phyloP scores from a whole-genome alignment of 1,140 invertebrate genomes.

The Frieseomelitta varia region DNA sequence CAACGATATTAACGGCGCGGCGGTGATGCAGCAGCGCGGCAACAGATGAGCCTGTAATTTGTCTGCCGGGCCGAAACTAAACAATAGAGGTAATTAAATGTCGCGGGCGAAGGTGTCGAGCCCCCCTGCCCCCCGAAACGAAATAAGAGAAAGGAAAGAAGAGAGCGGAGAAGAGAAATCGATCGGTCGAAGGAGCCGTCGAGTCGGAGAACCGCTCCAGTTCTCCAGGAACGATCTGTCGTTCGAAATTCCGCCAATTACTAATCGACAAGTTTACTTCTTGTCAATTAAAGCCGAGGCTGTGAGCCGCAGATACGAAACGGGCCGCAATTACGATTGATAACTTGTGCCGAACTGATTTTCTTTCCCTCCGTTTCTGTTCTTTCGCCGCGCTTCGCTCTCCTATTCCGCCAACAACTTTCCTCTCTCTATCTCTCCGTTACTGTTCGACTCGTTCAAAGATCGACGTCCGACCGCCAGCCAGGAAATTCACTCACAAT shows the following conservation, averaged over 20 bases:
- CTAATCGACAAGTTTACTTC: conserved; percentile 77
- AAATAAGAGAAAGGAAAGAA: conserved; percentile 50
- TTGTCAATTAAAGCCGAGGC: conserved; percentile 37
- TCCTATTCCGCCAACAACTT: background rate
- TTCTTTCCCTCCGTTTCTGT: background rate
- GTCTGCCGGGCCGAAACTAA: background rate
- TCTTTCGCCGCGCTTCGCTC: background rate
- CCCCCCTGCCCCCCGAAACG: conserved; percentile 16
- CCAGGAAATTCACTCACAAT: conserved; percentile 13
- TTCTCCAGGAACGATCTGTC: background rate
- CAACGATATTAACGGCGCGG: background rate
- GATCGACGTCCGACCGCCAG: conserved; percentile 44
- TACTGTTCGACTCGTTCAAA: conserved; percentile 47
- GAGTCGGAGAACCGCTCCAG: background rate
- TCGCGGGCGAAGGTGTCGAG: background rate
- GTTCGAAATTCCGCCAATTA: conserved; percentile 68
- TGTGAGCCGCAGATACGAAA: conserved; percentile 60
- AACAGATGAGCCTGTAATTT: background rate
- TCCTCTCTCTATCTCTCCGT: conserved; percentile 27
- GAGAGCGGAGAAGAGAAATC: conserved; percentile 50
- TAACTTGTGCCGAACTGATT: conserved; percentile 64
- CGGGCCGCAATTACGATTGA: conserved; percentile 73
- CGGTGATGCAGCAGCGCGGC: background rate
- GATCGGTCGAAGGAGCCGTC: conserved; percentile 37
- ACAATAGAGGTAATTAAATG: conserved; percentile 22